Base-by-base conservation (phyloP, 2,113 vertebrate genomes). In the Sander lucioperca region DNA sequence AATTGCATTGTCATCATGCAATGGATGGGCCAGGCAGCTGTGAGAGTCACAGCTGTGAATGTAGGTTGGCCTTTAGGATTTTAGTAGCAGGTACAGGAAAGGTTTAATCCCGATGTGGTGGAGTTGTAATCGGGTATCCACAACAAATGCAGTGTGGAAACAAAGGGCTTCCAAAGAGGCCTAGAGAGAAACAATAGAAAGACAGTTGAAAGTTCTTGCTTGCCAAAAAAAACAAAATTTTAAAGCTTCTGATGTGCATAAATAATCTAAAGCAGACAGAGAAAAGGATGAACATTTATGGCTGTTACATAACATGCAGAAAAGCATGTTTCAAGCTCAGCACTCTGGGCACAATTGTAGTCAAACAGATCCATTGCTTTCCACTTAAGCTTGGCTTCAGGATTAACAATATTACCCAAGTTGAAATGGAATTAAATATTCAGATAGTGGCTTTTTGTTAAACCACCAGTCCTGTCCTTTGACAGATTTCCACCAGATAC, bases 1-100 rank as follows among this genome's bases (percentile, higher is more conserved):
- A 95, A 96, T 94, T 83, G 93, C 94, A 83, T 80, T 83, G 93
- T 96, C 95, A 96, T 95, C 79, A 80, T 82, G 79, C 94, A 91
- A 94, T 88, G 78, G 74, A 89, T 57, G 85, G 61, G 79, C 79
- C 65, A 53, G 84, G 61, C 68, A 51, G 57, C 59, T 75, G 33
- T 25, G 54, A 83, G 81, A 82, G 79, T 79, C 74, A 83, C 86
- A 77, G 89, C 93, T 85, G 86, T 82, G 82, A 86, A 79, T 43
- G 77, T 54, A 61, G 47, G 53, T 45, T 69, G 59, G 51, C 70
- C 66, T 58, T 19, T 33, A 14, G 71, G 65, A 23, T 69, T 82
- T 50, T 72, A 48, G 33, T 56, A 64, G 77, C 77, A 73, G 77
- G 59, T 59, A 65, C 10, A 36, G 64, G 3, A 62, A 56, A 36